A percentile compares a stretch with the other conserved stretches of the same genome.
Evolutionary conservation across 2,113 vertebrate species (phyloP).

Genomic region (Scatophagus argus): DNA sequence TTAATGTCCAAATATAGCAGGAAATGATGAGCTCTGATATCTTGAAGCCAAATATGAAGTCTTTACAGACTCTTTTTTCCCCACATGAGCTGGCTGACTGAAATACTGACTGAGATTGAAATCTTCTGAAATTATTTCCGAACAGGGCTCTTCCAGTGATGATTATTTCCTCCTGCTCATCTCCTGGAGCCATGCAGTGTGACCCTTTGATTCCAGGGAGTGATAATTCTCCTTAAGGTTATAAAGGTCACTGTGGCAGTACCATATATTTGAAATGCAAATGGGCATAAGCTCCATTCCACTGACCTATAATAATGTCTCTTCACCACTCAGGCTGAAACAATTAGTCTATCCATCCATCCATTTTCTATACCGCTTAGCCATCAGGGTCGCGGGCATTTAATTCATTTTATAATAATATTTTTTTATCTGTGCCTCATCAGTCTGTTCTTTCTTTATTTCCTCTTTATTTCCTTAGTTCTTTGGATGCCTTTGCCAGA

Average conservation of each 20-base stretch:
- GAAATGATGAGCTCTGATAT: conserved; percentile 8
- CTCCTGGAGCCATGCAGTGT: background rate
- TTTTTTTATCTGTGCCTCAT: too few species aligned
- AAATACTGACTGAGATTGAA: background rate
- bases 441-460: too few species aligned
- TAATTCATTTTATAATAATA: too few species aligned
- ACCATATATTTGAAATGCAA: conserved; percentile 9
- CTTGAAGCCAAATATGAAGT: conserved; percentile 4
- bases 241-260: conserved; percentile 17
- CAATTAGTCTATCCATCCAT: background rate
- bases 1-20: background rate
- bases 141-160: background rate
- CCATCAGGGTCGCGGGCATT: too few species aligned
- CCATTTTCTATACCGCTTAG: too few species aligned
- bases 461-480: too few species aligned
- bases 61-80: background rate
- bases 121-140: background rate
- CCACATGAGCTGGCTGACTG: background rate
- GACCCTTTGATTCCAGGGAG: background rate
- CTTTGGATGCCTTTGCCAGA: too few species aligned
- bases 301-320: background rate
- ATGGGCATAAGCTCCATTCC: background rate
- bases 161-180: conserved; percentile 7
- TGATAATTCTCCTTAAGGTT: conserved; percentile 19
- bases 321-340: background rate